Evolutionary conservation across 2,797 vertebrate genomes (phyloP), one percentile per base, ranked within the genome.

Genomic region (Parauchenoglanis punctatus): DNA sequence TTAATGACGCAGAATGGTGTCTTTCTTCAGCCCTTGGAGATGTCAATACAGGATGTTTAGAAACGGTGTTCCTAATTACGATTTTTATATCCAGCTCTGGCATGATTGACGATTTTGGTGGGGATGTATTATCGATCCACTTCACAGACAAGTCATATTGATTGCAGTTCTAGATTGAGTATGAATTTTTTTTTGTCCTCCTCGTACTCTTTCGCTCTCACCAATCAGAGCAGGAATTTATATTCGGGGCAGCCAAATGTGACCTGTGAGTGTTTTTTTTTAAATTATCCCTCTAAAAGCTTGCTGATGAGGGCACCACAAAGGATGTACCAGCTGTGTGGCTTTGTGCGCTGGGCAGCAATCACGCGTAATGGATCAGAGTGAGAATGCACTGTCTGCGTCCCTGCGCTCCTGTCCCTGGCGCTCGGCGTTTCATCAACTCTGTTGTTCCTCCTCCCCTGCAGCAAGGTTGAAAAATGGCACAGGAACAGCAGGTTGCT

Each of bases 131-230:
- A 96, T 96, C 92, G 96, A 97, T 96, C 94, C 94, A 93, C 96
- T 96, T 94, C 94, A 95, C 94, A 95, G 95, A 96, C 95, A 96
- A 97, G 95, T 95, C 94, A 92, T 95, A 96, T 96, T 96, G 95
- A 96, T 97, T 96, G 94, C 93, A 93, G 93, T 94, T 94, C 94
- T 94, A 90, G 93, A 95, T 94, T 93, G 93, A 95, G 94, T 93
- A 94, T 93, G 94, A 93, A 89, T 93, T 92, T 92, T 78, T 17
- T 11, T 83, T 2, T 77, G 11, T 5, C 58, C 78, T 73, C 82
- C 92, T 72, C 46, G 65, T 28, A 80, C 81, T 77, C 20, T 92
- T 90, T 92, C 91, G 93, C 90, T 91, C 59, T 92, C 92, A 92
- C 93, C 87, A 92, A 93, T 89, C 94, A 93, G 92, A 91, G 89